Evolutionary conservation across 2,113 vertebrate genomes (phyloP).

Genomic region (Tragelaphus buxtoni): DNA sequence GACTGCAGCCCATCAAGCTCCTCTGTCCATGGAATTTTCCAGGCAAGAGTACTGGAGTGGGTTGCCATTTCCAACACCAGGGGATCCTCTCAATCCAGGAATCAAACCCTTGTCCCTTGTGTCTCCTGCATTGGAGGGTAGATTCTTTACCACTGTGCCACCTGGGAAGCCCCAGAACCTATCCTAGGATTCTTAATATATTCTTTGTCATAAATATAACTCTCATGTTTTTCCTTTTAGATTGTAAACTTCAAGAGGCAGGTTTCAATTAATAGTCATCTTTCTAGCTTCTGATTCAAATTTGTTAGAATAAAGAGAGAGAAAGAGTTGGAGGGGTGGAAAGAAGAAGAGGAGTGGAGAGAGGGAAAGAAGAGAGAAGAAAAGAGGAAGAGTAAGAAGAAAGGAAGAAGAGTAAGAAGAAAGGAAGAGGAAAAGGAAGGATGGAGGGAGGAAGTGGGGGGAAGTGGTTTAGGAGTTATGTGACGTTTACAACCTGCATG

Average conservation of each 20-base stretch:
- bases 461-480: not conserved
- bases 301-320: not conserved
- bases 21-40: not conserved
- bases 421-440: not conserved
- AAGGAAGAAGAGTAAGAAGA: no score
- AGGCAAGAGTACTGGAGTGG: not conserved
- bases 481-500: accelerated
- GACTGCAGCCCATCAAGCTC: not conserved
- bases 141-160: not conserved
- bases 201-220: not conserved
- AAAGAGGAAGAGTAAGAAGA: no score
- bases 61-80: not conserved
- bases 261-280: not conserved
- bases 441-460: not conserved
- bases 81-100: not conserved
- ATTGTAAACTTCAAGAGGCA: not conserved
- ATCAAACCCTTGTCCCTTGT: not conserved
- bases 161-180: not conserved
- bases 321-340: not conserved
- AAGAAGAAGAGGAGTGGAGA: not conserved
- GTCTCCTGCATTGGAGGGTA: not conserved
- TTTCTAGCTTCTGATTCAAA: not conserved
- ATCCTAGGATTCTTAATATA: not conserved
- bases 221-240: not conserved
- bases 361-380: not conserved